A percentile compares a stretch with the other conserved stretches of the same genome.
phyloP scores from a whole-genome alignment of 2,113 vertebrate genomes.

The Hemicordylus capensis region DNA sequence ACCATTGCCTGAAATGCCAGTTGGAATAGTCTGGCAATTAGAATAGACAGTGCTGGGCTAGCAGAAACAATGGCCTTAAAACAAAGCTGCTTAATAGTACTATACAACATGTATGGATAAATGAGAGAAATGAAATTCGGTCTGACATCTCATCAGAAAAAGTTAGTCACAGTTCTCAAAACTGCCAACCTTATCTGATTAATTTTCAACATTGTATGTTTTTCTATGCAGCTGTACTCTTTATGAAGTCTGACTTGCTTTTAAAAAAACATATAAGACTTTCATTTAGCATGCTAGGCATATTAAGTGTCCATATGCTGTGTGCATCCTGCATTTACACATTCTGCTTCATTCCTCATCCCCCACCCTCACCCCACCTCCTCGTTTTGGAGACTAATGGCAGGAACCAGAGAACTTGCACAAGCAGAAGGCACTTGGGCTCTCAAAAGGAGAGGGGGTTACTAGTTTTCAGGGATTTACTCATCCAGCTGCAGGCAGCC shows the following conservation, averaged over 20 bases:
- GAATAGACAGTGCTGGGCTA: not conserved
- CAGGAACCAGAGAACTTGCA: not conserved
- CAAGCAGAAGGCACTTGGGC: not conserved
- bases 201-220: slow-evolving; percentile 13
- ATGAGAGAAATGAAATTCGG: slow-evolving; percentile 11
- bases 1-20: not conserved
- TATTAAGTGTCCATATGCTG: not conserved
- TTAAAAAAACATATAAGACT: not conserved
- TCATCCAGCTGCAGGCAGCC: not conserved
- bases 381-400: not conserved
- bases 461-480: not conserved
- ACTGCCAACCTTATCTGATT: slow-evolving; percentile 16
- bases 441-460: not conserved
- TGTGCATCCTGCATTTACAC: not conserved
- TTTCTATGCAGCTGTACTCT: slow-evolving; percentile 17
- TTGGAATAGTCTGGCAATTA: no score
- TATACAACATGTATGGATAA: not conserved
- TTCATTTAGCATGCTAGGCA: not conserved
- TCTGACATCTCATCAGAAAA: no score
- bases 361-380: no score
- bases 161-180: slow-evolving; percentile 28
- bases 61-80: not conserved
- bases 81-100: not conserved
- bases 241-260: slow-evolving; percentile 36
- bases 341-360: not conserved